Percentiles rank a stretch among this genome's conserved stretches.
Conservation (phyloP, 2,797 vertebrate genomes). For the Iguana delicatissima region DNA sequence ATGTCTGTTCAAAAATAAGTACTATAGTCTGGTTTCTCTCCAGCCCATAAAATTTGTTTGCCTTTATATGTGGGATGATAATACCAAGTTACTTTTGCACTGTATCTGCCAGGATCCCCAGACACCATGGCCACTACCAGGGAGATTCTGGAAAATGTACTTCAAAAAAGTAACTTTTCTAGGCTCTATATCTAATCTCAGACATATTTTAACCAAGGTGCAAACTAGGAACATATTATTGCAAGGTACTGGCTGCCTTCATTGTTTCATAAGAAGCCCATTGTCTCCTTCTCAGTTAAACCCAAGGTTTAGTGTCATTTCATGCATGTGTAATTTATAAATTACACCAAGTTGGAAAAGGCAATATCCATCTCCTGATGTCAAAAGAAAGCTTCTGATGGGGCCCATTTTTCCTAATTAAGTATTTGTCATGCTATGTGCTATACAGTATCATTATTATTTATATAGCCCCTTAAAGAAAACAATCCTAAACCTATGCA, state of each 20-base stretch:
- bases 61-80: too few species aligned
- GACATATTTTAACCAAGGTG: neutral
- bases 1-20: neutral
- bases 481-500: conserved; percentile 82
- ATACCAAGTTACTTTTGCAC: neutral
- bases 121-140: neutral
- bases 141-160: neutral
- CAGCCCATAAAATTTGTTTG: too few species aligned
- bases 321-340: conserved; percentile 37
- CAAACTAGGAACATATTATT: neutral
- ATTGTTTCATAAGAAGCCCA: neutral
- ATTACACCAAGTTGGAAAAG: conserved; percentile 65
- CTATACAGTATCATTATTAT: conserved; percentile 61
- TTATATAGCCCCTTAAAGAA: conserved; percentile 61
- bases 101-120: neutral
- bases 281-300: neutral
- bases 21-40: too few species aligned
- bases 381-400: conserved; percentile 71
- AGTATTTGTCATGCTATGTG: conserved; percentile 77
- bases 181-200: neutral
- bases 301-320: conserved; percentile 33
- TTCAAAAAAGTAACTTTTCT: neutral
- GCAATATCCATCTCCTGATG: conserved; percentile 69
- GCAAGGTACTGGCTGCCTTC: neutral
- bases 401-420: conserved; percentile 83